A percentile compares a stretch with the other conserved stretches of the same genome.
These are phyloP conservation scores for Xestobium rufovillosum DNA, from an alignment of 2,888 invertebrate genomes.

Conservation along the genomic window DNA sequence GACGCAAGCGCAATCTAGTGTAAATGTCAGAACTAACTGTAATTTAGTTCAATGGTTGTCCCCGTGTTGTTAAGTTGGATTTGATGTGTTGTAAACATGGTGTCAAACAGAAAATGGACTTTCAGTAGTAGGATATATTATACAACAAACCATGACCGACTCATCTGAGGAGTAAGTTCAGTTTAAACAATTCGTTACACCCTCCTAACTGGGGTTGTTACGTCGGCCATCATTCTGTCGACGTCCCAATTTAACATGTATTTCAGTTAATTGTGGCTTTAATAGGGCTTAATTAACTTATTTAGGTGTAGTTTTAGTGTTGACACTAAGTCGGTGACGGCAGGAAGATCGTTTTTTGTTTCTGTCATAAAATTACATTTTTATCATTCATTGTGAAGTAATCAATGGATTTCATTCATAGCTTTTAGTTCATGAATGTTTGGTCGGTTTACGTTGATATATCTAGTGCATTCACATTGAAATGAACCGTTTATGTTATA, in stretches of 20 bases:
- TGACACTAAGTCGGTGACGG: too few species aligned
- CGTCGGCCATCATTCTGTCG: constrained; percentile 35
- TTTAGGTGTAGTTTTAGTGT: constrained; percentile 13
- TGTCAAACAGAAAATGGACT: constrained; percentile 56
- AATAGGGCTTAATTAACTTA: constrained; percentile 7
- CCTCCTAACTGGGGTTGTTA: constrained; percentile 29
- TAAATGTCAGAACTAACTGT: constrained; percentile 35
- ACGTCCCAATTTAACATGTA: constrained; percentile 6
- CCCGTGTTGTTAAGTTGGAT: constrained; percentile 41
- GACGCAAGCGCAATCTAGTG: constrained; percentile 28
- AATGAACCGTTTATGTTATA: constrained; percentile 30
- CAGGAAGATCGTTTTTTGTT: too few species aligned
- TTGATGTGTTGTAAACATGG: constrained; percentile 45
- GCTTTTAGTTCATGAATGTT: constrained; percentile 31
- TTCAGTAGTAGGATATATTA: constrained; percentile 73
- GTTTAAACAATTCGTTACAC: constrained; percentile 25
- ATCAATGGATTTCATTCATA: constrained; percentile 38
- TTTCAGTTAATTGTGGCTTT: constrained; percentile 12
- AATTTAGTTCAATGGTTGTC: constrained; percentile 43
- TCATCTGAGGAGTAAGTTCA: constrained; percentile 80
- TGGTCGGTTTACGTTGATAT: constrained; percentile 30
- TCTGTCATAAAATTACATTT: constrained; percentile 28
- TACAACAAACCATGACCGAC: constrained; percentile 85
- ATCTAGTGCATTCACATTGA: constrained; percentile 28
- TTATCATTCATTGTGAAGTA: constrained; percentile 35